These are phyloP conservation scores for Phoxinus dragarum DNA, from an alignment of 2,797 vertebrate species.

Conservation along the genomic window DNA sequence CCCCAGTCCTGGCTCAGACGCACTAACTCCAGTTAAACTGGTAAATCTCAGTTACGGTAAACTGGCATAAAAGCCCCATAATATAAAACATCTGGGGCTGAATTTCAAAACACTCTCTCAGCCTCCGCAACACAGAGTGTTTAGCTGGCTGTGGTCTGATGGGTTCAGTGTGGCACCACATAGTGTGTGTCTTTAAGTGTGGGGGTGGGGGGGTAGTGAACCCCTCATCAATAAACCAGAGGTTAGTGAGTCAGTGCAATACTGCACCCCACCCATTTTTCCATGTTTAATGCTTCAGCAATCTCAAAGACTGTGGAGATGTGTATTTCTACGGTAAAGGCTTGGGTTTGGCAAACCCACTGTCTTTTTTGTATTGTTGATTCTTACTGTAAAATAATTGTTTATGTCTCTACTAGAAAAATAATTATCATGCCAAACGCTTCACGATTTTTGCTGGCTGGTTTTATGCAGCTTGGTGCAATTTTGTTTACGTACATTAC, in stretches of 20 bases:
- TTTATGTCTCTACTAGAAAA: conserved; percentile 32
- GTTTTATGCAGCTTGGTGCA: conserved; percentile 24
- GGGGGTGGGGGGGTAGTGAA: conserved; percentile 31
- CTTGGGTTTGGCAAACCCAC: conserved; percentile 31
- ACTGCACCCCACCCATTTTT: conserved; percentile 64
- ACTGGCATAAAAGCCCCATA: conserved; percentile 72
- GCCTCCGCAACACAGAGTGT: conserved; percentile 56
- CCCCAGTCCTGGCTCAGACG: conserved; percentile 45
- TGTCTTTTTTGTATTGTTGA: conserved; percentile 28
- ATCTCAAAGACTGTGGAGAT: conserved; percentile 35
- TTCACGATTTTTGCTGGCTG: not conserved
- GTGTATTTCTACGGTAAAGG: conserved; percentile 40
- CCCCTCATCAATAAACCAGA: conserved; percentile 59
- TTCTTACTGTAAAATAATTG: conserved; percentile 31
- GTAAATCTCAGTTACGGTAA: conserved; percentile 76
- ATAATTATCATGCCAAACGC: not conserved
- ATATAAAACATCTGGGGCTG: conserved; percentile 76
- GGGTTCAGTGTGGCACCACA: conserved; percentile 58
- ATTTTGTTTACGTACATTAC: conserved; percentile 48
- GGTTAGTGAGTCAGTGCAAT: conserved; percentile 53
- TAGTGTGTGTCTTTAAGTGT: conserved; percentile 39
- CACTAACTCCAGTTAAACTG: conserved; percentile 67
- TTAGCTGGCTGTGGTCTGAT: conserved; percentile 64
- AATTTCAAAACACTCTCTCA: conserved; percentile 41
- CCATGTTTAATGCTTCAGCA: conserved; percentile 53